phyloP scores from a whole-genome alignment of 2,888 invertebrate genomes.

The Anticlea derivata region DNA sequence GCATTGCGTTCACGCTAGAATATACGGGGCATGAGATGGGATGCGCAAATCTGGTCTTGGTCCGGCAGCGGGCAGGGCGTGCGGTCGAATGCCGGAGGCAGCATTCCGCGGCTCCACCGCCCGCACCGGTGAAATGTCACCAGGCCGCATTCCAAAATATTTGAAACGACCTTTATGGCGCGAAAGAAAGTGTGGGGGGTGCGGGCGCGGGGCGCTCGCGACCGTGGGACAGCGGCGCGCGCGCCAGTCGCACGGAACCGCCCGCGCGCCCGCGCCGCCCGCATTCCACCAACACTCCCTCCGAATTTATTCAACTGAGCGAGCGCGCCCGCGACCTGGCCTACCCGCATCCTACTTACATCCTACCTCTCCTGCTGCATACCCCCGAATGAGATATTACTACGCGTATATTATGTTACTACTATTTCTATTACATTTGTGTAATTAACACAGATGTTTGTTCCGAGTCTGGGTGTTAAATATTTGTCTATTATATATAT shows the following conservation, averaged over 20 bases:
- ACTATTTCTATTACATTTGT: too few species aligned
- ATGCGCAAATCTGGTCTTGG: slow-evolving; percentile 45
- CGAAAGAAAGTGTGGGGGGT: slow-evolving; percentile 80
- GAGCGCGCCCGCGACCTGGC: slow-evolving; percentile 45
- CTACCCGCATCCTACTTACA: slow-evolving; percentile 12
- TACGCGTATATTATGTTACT: too few species aligned
- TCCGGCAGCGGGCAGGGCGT: slow-evolving; percentile 48
- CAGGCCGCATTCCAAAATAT: slow-evolving; percentile 83
- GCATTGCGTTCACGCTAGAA: not conserved
- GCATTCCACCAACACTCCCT: slow-evolving; percentile 79
- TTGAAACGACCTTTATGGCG: slow-evolving; percentile 84
- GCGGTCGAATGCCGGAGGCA: slow-evolving; percentile 65
- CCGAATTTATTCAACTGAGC: slow-evolving; percentile 80
- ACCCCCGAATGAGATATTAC: too few species aligned
- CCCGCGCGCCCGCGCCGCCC: slow-evolving; percentile 65
- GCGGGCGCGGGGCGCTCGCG: slow-evolving; percentile 81
- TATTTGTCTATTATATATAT: too few species aligned
- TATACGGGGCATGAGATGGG: slow-evolving; percentile 15
- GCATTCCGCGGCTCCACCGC: slow-evolving; percentile 66
- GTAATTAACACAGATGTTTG: too few species aligned
- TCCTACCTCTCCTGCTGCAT: not conserved
- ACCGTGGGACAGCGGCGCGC: slow-evolving; percentile 88
- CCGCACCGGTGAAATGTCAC: slow-evolving; percentile 80
- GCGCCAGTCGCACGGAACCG: slow-evolving; percentile 80
- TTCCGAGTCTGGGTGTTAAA: too few species aligned